Conservation (phyloP, 2,113 vertebrate species). For the Xenus cinereus region DNA sequence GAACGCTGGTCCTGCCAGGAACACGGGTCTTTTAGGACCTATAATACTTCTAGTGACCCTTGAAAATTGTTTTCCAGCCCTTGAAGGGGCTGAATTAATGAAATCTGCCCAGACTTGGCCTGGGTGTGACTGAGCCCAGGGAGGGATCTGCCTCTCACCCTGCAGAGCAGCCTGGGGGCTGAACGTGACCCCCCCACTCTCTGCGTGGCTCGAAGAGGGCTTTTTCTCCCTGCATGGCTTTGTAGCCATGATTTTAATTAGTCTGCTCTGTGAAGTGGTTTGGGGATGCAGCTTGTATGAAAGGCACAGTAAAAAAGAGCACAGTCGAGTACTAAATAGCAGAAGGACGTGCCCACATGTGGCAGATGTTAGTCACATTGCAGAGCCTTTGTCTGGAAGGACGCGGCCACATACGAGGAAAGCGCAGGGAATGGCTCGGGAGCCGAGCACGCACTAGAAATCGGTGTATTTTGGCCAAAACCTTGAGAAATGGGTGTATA, state of each 20-base stretch:
- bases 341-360: not conserved
- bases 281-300: not conserved
- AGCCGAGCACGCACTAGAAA: not conserved
- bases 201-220: not conserved
- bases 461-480: rapidly evolving
- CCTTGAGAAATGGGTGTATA: not conserved
- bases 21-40: not conserved
- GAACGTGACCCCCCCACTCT: not conserved
- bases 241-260: not conserved
- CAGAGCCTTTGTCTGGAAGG: not conserved
- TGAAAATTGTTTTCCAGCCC: not conserved
- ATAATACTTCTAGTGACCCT: not conserved
- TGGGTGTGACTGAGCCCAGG: not conserved
- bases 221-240: not conserved
- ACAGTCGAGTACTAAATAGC: not conserved
- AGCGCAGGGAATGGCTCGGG: rapidly evolving
- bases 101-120: not conserved
- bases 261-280: slow-evolving; percentile 41
- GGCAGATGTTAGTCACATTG: slow-evolving; percentile 17
- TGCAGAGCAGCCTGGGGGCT: not conserved
- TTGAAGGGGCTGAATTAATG: not conserved
- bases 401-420: not conserved
- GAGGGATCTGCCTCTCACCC: not conserved
- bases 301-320: not conserved
- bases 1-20: rapidly evolving